phyloP scores from a whole-genome alignment of 2,888 invertebrate genomes.

The Apamea epomidion region DNA sequence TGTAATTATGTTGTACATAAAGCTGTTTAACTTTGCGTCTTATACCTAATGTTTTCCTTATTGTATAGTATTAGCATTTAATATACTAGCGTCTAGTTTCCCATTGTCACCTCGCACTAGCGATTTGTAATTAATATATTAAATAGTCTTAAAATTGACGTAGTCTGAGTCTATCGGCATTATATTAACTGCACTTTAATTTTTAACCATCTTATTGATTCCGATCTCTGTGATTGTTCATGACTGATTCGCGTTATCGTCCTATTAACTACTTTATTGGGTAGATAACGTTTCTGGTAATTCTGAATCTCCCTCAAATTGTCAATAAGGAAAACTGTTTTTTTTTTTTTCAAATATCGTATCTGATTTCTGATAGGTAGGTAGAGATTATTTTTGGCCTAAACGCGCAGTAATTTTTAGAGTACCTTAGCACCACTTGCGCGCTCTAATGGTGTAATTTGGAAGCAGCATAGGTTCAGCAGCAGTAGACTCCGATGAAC shows the following conservation, averaged over 20 bases:
- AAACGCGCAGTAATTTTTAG: not conserved
- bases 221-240: not conserved
- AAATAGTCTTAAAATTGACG: constrained; percentile 8
- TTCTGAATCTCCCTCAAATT: constrained; percentile 7
- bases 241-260: constrained; percentile 15
- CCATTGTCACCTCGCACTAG: constrained; percentile 52
- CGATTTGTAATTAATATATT: constrained; percentile 53
- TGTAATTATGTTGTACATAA: constrained; percentile 33
- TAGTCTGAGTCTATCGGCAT: constrained; percentile 14
- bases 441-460: not conserved
- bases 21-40: constrained; percentile 29
- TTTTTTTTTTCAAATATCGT: constrained; percentile 9
- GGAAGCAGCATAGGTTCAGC: not conserved
- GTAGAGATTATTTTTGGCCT: not conserved
- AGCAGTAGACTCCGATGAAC: not conserved
- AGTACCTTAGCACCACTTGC: too few species aligned
- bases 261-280: not conserved
- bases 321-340: constrained; percentile 37
- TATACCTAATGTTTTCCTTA: constrained; percentile 60
- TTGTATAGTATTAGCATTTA: constrained; percentile 52
- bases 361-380: constrained; percentile 7
- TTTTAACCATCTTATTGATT: not conserved
- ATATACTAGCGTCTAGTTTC: constrained; percentile 36
- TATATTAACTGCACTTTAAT: constrained; percentile 1
- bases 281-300: constrained; percentile 39